Evolutionary conservation across 2,888 invertebrate genomes (phyloP), one percentile per base, ranked within the genome.

Genomic region (Tupiocoris notatus): DNA sequence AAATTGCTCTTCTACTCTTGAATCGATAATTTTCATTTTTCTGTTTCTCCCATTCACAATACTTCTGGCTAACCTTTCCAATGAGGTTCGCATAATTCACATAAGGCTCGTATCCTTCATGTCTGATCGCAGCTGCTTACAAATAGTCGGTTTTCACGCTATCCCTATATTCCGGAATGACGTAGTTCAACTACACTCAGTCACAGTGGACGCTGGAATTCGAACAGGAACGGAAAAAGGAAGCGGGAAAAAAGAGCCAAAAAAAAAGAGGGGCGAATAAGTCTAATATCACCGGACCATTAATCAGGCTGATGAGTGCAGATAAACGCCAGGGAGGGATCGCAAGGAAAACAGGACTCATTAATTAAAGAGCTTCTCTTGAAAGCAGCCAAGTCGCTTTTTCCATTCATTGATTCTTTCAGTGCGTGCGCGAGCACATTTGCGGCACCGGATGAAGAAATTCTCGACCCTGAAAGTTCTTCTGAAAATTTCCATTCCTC

Each of bases 351-450:
- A 70, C 61, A 70, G 58, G 25, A 70, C 25, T 70, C 58, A 70
- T 70, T 70, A 70, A 70, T 67, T 67, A 67, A 57, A 67, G 67
- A 67, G 67, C 67, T 39, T 56, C 2, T 21, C 67, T 56, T 67
- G 57, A 57, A 67, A 67, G 21, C 67, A 67, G 67, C 67, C 56
- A 56, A 67, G 67, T 56, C 22, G 67, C 56, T 56, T 67, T 67
- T 66, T 67, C 67, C 65, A 39, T 65, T 65, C 67, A 67, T 67
- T 67, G 67, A 67, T 67, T 67, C 67, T 54, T 67, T 57, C 39
- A 39, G 39, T 39, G 39, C 39, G 39, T 39, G 39, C 39, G 12
- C 3, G 12, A 39, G 39, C 39, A 39, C 39, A 39, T 39, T 39
- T 39, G 39, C 3, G 39, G 6, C 39, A 7, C 6, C 6, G 12